Evolutionary conservation across 2,113 vertebrate genomes (phyloP).

Genomic region (Melanerpes formicivorus): DNA sequence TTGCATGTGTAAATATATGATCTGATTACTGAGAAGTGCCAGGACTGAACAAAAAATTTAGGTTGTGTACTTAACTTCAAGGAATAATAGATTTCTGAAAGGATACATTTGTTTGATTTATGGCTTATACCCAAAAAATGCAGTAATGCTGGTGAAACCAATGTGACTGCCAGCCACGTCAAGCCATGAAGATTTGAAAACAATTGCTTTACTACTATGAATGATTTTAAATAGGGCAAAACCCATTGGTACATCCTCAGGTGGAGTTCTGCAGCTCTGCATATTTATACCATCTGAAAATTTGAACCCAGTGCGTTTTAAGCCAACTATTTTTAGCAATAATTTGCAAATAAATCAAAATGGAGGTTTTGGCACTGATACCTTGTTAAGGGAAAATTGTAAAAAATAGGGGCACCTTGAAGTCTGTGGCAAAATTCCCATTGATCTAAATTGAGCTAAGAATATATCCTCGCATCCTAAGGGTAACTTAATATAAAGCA

Average conservation of each 20-base stretch:
- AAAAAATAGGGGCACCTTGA: neutral
- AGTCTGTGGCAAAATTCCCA: neutral
- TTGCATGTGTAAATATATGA: neutral
- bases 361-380: neutral
- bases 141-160: neutral
- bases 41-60: neutral
- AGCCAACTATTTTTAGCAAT: constrained; percentile 14
- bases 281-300: neutral
- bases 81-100: neutral
- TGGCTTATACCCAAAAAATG: constrained; percentile 1
- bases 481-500: neutral
- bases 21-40: neutral
- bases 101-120: neutral
- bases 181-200: constrained; percentile 10
- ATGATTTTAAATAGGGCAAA: neutral
- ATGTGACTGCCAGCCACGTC: neutral
- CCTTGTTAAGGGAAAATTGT: neutral
- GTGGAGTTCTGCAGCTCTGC: neutral
- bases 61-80: neutral
- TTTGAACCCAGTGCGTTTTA: neutral
- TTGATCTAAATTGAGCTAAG: neutral
- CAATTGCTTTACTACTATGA: neutral
- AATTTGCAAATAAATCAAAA: constrained; percentile 14
- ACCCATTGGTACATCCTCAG: neutral
- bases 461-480: neutral